Base-by-base conservation (phyloP, 2,888 invertebrate genomes). In the Rotaria macrura region DNA sequence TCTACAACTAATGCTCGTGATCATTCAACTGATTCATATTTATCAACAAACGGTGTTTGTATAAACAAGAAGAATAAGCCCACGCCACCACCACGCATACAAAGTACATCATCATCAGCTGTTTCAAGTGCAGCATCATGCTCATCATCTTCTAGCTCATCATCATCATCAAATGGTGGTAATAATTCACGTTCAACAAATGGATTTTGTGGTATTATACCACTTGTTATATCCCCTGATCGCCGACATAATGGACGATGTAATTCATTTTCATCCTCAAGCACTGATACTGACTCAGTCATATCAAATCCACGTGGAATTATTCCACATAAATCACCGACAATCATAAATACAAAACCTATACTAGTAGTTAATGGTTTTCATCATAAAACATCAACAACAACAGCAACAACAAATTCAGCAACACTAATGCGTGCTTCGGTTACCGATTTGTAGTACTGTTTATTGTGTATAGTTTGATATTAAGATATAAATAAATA, bases 251-350 rank as follows among this genome's bases (percentile, higher is more conserved):
- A 43, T 43, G 79, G 79, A 25, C 79, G 79, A 43, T 79, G 79
- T 43, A 79, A 79, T 43, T 79, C 79, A 25, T 79, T 43, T 79
- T 43, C 43, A 43, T 79, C 79, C 1, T 43, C 43, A 40, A 79
- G 79, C 43, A 79, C 79, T n/a, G 79, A 79, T 79, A 79, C 79
- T 10, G 79, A 79, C n/a, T 79, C 79, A 7, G 79, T 79, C 43
- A 79, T 79, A 43, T 79, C 79, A 23, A 79, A 79, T 79, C 79
- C 79, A n/a, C 65, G 65, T 65, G 65, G 65, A 65, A 79, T 25
- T 43, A 10, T 40, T n/a, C 43, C 79, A n/a, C 79, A 79, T 79
- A 40, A 40, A 79, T 79, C 79, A n/a, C 43, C 40, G 4, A 43
- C 79, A 79, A 20, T 79, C 25, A 17, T 43, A 10, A 79, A 43